These are phyloP conservation scores for Anguilla japonica DNA, from an alignment of 2,113 vertebrate genomes.

Conservation along the genomic window DNA sequence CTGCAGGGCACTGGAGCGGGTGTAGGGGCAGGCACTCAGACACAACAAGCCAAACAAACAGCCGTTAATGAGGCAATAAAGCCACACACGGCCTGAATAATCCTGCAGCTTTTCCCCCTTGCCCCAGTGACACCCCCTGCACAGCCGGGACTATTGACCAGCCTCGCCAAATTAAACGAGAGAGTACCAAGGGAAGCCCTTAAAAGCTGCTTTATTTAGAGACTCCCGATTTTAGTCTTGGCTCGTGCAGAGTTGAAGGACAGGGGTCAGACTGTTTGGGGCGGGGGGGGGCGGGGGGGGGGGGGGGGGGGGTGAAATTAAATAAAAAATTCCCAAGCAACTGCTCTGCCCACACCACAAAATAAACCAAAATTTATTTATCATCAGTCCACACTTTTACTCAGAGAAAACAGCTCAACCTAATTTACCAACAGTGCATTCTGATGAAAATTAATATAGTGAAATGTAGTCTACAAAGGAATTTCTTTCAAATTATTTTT, in stretches of 20 bases:
- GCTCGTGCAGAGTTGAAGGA: not conserved
- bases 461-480: no score
- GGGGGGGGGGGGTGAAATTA: not conserved
- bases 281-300: no score
- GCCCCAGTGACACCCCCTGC: conserved; percentile 62
- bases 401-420: no score
- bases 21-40: conserved; percentile 42
- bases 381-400: no score
- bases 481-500: no score
- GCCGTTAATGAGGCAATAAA: conserved; percentile 67
- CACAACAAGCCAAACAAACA: conserved; percentile 68
- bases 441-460: no score
- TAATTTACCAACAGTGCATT: not conserved
- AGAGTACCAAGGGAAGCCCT: not conserved
- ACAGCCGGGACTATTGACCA: conserved; percentile 30
- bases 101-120: conserved; percentile 53
- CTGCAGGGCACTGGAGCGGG: conserved; percentile 56
- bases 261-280: not conserved
- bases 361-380: no score
- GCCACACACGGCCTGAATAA: conserved; percentile 65
- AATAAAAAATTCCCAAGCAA: no score
- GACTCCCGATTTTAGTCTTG: not conserved
- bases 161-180: conserved; percentile 7
- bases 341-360: no score
- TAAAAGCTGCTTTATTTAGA: conserved; percentile 40